Conservation (phyloP, 2,888 invertebrate species). For the Acleris cristana region DNA sequence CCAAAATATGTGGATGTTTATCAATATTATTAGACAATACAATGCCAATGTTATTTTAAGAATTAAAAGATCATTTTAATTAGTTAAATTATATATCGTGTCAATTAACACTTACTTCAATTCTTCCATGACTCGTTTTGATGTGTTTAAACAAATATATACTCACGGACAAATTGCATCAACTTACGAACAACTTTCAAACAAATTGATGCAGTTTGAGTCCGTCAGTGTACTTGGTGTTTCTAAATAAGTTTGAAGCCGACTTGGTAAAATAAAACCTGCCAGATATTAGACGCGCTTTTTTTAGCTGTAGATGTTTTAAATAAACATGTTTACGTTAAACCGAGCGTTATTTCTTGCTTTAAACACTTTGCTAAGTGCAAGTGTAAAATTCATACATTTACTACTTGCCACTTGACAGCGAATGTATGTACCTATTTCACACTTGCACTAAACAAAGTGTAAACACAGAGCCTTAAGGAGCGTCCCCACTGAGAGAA, state of each 20-base stretch:
- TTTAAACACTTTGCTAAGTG: too few species aligned
- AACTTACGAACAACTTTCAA: too few species aligned
- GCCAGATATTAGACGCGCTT: slow-evolving; percentile 3
- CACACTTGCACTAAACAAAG: too few species aligned
- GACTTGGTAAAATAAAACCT: background rate
- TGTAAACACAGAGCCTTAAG: too few species aligned
- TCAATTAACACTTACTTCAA: slow-evolving; percentile 41
- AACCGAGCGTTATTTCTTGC: background rate
- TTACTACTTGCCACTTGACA: too few species aligned
- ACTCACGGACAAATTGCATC: background rate
- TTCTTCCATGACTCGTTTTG: background rate
- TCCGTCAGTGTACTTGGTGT: background rate
- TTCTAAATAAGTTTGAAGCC: background rate
- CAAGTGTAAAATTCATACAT: too few species aligned
- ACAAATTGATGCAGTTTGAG: too few species aligned
- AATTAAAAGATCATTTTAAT: slow-evolving; percentile 29
- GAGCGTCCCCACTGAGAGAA: too few species aligned
- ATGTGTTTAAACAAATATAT: background rate
- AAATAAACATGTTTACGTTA: slow-evolving; percentile 26
- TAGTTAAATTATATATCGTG: slow-evolving; percentile 31
- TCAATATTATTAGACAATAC: slow-evolving; percentile 42
- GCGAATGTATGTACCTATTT: too few species aligned
- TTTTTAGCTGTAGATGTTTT: slow-evolving; percentile 21
- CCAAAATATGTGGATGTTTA: too few species aligned
- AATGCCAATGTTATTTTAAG: slow-evolving; percentile 38